Evolutionary conservation across 2,888 invertebrate species (phyloP).

Genomic region (Cenopis cana): DNA sequence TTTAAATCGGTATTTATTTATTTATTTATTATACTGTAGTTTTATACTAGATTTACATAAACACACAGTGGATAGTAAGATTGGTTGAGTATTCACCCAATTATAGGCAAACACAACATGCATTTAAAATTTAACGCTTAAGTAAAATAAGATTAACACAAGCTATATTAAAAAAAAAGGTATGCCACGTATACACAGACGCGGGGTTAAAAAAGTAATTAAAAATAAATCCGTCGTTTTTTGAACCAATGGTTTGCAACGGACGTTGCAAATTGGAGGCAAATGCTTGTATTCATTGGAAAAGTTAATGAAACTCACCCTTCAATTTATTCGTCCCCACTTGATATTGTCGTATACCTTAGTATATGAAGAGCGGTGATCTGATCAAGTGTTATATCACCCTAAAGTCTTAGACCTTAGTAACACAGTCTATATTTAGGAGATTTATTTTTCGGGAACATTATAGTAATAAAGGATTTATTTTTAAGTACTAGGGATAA

Average conservation of each 20-base stretch:
- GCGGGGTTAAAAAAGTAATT: not conserved
- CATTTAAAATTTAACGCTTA: no score
- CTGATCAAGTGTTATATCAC: not conserved
- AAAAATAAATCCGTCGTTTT: not conserved
- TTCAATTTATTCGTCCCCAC: constrained; percentile 61
- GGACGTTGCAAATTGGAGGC: constrained; percentile 70
- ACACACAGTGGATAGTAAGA: no score
- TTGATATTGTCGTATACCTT: constrained; percentile 51
- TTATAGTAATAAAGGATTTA: no score
- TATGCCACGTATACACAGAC: not conserved
- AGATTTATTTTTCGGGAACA: no score
- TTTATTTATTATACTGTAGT: no score
- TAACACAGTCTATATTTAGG: not conserved
- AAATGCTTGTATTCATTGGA: constrained; percentile 79
- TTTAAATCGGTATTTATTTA: no score
- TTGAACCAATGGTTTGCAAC: constrained; percentile 63
- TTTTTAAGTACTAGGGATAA: no score
- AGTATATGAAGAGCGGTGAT: not conserved
- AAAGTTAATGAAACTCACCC: constrained; percentile 81
- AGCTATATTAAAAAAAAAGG: no score
- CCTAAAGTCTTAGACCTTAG: not conserved
- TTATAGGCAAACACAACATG: no score
- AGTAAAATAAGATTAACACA: no score
- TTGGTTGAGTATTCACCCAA: no score
- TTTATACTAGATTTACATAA: no score